Conservation (phyloP, 2,113 vertebrate species). For the Mus musculus region GRCm39 chr16:25251501-25252000, state of each 20-base stretch:
- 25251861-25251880: no score
- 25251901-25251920: no score
- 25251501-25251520: neutral
- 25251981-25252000: no score
- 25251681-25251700: no score
- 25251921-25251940: no score
- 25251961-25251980: no score
- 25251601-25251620: neutral
- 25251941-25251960: no score
- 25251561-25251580: neutral
- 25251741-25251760: neutral
- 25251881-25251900: no score
- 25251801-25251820: neutral
- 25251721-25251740: neutral
- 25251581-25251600: neutral
- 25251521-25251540: neutral
- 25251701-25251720: neutral
- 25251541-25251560: neutral
- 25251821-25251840: neutral
- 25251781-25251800: neutral
- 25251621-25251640: neutral
- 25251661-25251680: no score
- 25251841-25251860: no score
- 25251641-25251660: neutral
- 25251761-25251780: neutral